Evolutionary conservation across 2,888 invertebrate species (phyloP).

Genomic region (Fragum whitleyi): DNA sequence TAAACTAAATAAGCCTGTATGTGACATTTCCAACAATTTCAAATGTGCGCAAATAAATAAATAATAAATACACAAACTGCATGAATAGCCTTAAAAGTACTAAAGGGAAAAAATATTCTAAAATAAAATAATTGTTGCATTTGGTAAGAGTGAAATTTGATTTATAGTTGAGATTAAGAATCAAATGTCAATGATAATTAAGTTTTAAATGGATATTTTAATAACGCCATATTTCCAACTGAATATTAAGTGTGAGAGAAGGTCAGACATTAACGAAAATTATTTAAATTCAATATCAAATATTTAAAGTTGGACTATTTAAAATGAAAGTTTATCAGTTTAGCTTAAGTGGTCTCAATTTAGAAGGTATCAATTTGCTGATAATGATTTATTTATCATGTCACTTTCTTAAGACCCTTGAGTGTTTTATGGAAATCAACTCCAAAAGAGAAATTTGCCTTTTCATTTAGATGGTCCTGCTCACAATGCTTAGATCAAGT

Average conservation of each 20-base stretch:
- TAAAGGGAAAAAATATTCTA: too few relatives aligned
- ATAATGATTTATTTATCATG: constrained; percentile 22
- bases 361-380: constrained; percentile 23
- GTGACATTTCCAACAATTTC: too few relatives aligned
- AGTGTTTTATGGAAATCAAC: too few relatives aligned
- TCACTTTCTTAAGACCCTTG: neutral
- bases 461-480: too few relatives aligned
- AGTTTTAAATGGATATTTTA: neutral
- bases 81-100: too few relatives aligned
- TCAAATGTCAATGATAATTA: constrained; percentile 1
- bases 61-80: too few relatives aligned
- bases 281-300: constrained; percentile 9
- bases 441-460: too few relatives aligned
- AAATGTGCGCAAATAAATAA: too few relatives aligned
- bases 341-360: constrained; percentile 15
- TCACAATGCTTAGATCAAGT: too few relatives aligned
- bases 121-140: too few relatives aligned
- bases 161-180: neutral
- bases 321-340: constrained; percentile 10
- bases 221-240: neutral
- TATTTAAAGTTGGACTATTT: constrained; percentile 1
- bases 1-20: too few relatives aligned
- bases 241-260: neutral
- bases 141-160: too few relatives aligned
- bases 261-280: constrained; percentile 5